phyloP scores from a whole-genome alignment of 2,888 invertebrate genomes.

The Tachystola acroxantha region DNA sequence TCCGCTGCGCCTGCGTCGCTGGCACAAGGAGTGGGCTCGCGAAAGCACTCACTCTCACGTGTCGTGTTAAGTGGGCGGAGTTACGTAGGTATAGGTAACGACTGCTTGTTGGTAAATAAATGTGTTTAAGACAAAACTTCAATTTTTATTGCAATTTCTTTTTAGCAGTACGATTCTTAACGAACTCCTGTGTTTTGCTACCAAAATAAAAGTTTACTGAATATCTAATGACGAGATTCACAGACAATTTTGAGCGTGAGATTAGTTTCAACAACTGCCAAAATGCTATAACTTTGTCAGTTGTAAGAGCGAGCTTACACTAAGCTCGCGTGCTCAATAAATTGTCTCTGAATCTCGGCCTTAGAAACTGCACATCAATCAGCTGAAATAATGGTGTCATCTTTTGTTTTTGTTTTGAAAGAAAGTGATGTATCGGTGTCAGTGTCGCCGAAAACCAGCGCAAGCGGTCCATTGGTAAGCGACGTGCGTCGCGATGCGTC shows the following conservation, averaged over 20 bases:
- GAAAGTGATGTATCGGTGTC: constrained; percentile 61
- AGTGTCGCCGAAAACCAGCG: constrained; percentile 60
- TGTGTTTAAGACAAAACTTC: not conserved
- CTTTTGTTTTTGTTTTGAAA: constrained; percentile 60
- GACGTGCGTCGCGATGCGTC: constrained; percentile 54
- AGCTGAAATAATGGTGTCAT: constrained; percentile 29
- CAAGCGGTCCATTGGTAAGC: constrained; percentile 47
- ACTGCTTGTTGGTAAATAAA: not conserved
- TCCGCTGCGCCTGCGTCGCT: constrained; percentile 37
- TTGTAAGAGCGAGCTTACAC: too few relatives aligned
- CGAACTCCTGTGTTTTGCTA: too few relatives aligned
- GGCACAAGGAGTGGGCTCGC: constrained; percentile 42
- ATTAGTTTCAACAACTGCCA: too few relatives aligned
- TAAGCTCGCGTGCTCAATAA: too few relatives aligned
- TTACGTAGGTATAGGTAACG: constrained; percentile 11
- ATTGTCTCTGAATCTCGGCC: too few relatives aligned
- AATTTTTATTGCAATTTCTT: too few relatives aligned
- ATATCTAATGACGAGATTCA: too few relatives aligned
- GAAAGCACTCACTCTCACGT: constrained; percentile 64
- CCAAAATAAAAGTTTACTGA: too few relatives aligned
- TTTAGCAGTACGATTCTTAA: too few relatives aligned
- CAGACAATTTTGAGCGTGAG: too few relatives aligned
- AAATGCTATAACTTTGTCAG: too few relatives aligned
- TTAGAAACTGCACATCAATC: too few relatives aligned
- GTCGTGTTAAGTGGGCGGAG: constrained; percentile 18